phyloP scores from a whole-genome alignment of 2,797 vertebrate genomes.

The Zalophus californianus region DNA sequence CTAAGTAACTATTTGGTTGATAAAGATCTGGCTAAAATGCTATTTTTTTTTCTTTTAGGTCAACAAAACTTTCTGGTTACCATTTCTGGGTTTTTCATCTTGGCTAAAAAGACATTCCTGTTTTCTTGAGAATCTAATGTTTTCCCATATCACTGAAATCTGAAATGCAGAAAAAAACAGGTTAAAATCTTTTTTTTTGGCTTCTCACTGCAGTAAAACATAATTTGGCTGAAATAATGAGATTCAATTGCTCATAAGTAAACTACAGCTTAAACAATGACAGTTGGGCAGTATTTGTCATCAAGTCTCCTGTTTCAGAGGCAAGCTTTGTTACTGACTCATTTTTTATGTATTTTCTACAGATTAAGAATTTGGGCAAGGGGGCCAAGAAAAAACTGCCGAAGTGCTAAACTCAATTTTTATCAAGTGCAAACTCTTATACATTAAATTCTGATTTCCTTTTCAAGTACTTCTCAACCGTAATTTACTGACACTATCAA shows the following conservation, averaged over 20 bases:
- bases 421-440: neutral
- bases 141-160: conserved; percentile 70
- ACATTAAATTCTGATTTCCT: neutral
- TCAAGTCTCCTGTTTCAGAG: conserved; percentile 70
- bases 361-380: conserved; percentile 76
- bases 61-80: conserved; percentile 46
- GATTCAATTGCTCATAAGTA: conserved; percentile 86
- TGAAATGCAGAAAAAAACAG: conserved; percentile 60
- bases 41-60: neutral
- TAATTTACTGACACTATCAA: neutral
- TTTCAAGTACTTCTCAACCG: neutral
- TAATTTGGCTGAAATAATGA: conserved; percentile 87
- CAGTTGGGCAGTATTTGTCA: conserved; percentile 77
- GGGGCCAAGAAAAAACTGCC: neutral
- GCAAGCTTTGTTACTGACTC: conserved; percentile 82
- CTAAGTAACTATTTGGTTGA: neutral
- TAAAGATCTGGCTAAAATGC: neutral
- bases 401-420: neutral
- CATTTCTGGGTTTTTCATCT: neutral
- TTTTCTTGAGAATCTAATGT: conserved; percentile 55
- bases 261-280: conserved; percentile 85
- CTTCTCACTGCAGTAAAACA: conserved; percentile 71
- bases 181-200: conserved; percentile 66
- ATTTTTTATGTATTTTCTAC: conserved; percentile 68
- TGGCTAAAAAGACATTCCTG: conserved; percentile 20